Base-by-base conservation (phyloP, 2,113 vertebrate species). In the Macquaria ambigua region DNA sequence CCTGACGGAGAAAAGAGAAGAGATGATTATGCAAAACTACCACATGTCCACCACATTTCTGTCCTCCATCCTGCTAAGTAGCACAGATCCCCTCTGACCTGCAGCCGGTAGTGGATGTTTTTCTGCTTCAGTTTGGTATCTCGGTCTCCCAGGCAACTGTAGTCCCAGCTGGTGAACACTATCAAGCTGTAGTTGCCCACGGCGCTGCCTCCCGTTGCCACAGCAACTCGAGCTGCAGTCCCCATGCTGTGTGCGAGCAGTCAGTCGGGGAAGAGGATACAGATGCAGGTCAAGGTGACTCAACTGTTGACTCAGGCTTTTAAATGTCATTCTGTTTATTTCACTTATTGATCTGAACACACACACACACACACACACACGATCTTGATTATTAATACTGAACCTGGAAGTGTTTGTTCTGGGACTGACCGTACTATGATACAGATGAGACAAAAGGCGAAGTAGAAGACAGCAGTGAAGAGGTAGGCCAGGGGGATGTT, bases 141-240 rank as follows among this genome's bases (percentile, higher is more conserved):
- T 15, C 23, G 85, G 1, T 92, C 76, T 66, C 95, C 96, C 11
- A 93, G 90, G 52, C 97, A 96, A 69, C 96, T 94, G 10, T 96
- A 97, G 91, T 98, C 95, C 97, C 97, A 98, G 58, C 96, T 95
- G 0, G 95, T 95, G 87, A 98, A 97, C 55, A 97, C 90, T 1
- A 95, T 94, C 86, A 91, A 90, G 86, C 96, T 97, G 95, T 98
- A 98, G 87, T 91, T 94, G 75, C 93, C 96, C 52, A 95, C 91
- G 5, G 93, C 20, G 12, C 92, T 88, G 2, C 95, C 94, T 74
- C 96, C 97, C 0, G 94, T 96, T 78, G 96, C 84, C 88, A 97
- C 86, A 3, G 93, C 95, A 90, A 96, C 92, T 70, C 96, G 96
- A 74, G 96, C 93, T 6, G 95, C 93, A 2, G 87, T 85, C 48